Evolutionary conservation across 1,140 invertebrate species (phyloP), one percentile per base, ranked within the genome.

Genomic region (Rhynchophorus ferrugineus): DNA sequence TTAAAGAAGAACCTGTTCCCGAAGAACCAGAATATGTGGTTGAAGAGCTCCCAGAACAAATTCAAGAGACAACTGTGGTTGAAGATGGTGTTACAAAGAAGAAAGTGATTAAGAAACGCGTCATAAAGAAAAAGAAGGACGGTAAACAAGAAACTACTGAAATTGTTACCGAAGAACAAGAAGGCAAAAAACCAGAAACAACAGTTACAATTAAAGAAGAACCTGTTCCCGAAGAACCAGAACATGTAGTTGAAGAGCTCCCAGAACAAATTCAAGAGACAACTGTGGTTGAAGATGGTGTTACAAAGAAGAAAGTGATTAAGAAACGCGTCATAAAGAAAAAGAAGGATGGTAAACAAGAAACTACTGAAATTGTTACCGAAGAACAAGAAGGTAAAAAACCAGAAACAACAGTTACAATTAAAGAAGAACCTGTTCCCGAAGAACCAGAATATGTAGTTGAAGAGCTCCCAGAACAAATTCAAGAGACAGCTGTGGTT

Each of bases 101-200:
- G 39, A 52, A 69, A 53, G 19, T 60, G 1, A 39, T 61, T 13
- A 70, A 64, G 49, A 63, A 63, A 63, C 51, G 63, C 24, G 55
- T 64, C 1, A 67, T 69, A 6, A 69, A 69, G 57, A 69, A 71
- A 60, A 53, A 37, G n/a, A 59, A 61, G 52, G 62, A 49, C 3
- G 55, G 48, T 7, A 63, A 67, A 49, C 56, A 66, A 44, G 59
- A 68, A 42, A 65, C 54, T 3, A 69, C 64, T 5, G 62, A 72
- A 65, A 64, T 65, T 14, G 50, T 66, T 50, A 61, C 62, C 51
- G 37, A 60, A 9, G 59, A 67, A 41, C 69, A 73, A 60, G 69
- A 73, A 44, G 68, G 69, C 22, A 66, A 73, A 59, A 50, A 63
- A 33, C 64, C 69, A 6, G 56, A 69, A 22, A 66, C 60, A n/a